These are phyloP conservation scores for Pan paniscus DNA, from an alignment of 2,113 vertebrate genomes.

Conservation along the genomic window DNA sequence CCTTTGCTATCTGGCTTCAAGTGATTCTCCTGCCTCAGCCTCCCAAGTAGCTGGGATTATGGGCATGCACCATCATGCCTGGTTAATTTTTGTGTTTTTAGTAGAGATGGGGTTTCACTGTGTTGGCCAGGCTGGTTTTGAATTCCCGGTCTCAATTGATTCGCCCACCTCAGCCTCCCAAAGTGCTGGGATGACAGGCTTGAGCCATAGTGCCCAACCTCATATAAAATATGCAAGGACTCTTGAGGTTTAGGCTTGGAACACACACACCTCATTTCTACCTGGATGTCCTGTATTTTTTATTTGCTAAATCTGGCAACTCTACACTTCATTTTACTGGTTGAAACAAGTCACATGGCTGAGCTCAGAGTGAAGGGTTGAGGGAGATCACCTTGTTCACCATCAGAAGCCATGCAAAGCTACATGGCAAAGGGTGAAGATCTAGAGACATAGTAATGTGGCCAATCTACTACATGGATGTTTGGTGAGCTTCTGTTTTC, in stretches of 20 bases:
- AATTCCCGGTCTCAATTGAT: too few relatives aligned
- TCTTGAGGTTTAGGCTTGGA: not conserved
- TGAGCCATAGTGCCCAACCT: too few relatives aligned
- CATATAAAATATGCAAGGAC: not conserved
- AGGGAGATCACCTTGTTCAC: not conserved
- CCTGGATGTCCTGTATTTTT: not conserved
- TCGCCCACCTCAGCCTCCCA: too few relatives aligned
- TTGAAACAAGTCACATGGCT: not conserved
- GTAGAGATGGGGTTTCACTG: too few relatives aligned
- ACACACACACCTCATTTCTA: not conserved
- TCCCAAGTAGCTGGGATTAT: too few relatives aligned
- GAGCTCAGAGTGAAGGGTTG: not conserved
- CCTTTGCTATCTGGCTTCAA: too few relatives aligned
- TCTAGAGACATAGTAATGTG: not conserved
- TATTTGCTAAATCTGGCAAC: not conserved
- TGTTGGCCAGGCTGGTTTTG: too few relatives aligned
- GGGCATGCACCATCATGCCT: too few relatives aligned
- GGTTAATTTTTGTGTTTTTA: too few relatives aligned
- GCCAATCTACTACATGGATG: not conserved
- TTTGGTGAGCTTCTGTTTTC: not conserved
- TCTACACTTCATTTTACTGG: not conserved
- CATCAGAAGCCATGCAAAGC: not conserved
- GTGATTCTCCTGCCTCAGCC: too few relatives aligned
- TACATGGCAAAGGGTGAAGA: not conserved
- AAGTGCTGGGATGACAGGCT: too few relatives aligned